Base-by-base conservation (phyloP, 30 jellyfish, hydroid and myxozoan species). In the Aurelia coerulea region DNA sequence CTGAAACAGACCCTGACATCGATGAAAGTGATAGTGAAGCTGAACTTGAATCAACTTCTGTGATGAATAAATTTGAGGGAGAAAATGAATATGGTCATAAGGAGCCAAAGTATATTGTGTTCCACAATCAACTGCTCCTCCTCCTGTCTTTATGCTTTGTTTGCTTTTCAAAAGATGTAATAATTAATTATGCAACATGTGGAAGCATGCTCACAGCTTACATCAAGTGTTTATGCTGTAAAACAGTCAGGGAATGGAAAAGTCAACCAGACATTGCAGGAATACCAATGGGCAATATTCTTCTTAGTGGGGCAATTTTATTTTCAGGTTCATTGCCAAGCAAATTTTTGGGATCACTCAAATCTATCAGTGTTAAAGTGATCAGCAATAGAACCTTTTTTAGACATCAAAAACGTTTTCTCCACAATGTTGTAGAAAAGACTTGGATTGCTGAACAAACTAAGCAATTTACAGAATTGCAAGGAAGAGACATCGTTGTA, bases 241-340 rank as follows among this genome's bases (percentile, higher is more conserved):
- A 80, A 80, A 65, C 62, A 73, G 42, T 11, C 37, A 65, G 90
- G 90, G 90, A 80, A 67, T 80, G 90, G 90, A 34, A 85, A 16
- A 80, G 90, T 80, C 90, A 80, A 85, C 83, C 74, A 49, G 67
- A 64, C 65, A 51, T 67, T 58, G 34, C 85, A 58, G 90, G 86
- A 8, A 29, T 7, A 65, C 73, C 90, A 19, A 75, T 42, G 41
- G 90, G 82, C 67, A 75, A 80, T 80, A 80, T 42, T 12, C 32
- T 80, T 37, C 83, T 80, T 85, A 80, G 90, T 80, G 90, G 75
- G 42, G 90, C 83, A 74, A 80, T 67, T 37, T 12, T 80, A 34
- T 67, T 80, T 74, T 65, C 86, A 65, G 90, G 85, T 5, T 65
- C 65, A 65, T 85, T 80, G 83, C 90, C 71, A 80, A 80, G 46